Percentiles rank a stretch among this genome's conserved stretches.
Conservation (phyloP, 2,888 invertebrate species). For the Pimpla rufipes region DNA sequence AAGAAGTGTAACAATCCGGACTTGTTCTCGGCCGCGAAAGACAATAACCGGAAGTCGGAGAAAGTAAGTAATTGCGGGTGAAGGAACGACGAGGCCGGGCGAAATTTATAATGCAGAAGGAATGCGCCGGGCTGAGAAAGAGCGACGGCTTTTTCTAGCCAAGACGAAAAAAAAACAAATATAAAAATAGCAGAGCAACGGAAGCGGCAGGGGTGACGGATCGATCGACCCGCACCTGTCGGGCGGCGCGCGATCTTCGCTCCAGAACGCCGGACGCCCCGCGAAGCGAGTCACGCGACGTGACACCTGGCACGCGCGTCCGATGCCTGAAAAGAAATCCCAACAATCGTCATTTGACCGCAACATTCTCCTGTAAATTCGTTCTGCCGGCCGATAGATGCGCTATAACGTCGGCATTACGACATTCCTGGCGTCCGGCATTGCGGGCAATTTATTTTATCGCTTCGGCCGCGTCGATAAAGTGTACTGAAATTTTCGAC, state of each 20-base stretch:
- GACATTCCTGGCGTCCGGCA: not conserved
- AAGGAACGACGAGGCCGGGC: slow-evolving; percentile 10
- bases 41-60: slow-evolving; percentile 65
- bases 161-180: slow-evolving; percentile 18
- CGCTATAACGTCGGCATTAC: not conserved
- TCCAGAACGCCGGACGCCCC: slow-evolving; percentile 28
- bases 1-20: not conserved
- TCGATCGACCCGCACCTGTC: slow-evolving; percentile 65
- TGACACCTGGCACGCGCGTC: slow-evolving; percentile 62
- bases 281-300: slow-evolving; percentile 64
- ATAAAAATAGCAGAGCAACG: slow-evolving; percentile 3
- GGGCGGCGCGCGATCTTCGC: slow-evolving; percentile 34
- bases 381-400: not conserved
- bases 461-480: not conserved
- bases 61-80: slow-evolving; percentile 55
- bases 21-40: slow-evolving; percentile 24
- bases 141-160: slow-evolving; percentile 1
- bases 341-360: slow-evolving; percentile 42
- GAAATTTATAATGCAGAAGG: slow-evolving; percentile 30
- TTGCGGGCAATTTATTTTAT: slow-evolving; percentile 4
- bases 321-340: slow-evolving; percentile 13
- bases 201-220: slow-evolving; percentile 23
- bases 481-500: not conserved
- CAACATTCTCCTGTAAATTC: slow-evolving; percentile 37
- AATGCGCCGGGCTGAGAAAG: slow-evolving; percentile 25